Base-by-base conservation (phyloP, 2,113 vertebrate genomes). In the Conger conger region DNA sequence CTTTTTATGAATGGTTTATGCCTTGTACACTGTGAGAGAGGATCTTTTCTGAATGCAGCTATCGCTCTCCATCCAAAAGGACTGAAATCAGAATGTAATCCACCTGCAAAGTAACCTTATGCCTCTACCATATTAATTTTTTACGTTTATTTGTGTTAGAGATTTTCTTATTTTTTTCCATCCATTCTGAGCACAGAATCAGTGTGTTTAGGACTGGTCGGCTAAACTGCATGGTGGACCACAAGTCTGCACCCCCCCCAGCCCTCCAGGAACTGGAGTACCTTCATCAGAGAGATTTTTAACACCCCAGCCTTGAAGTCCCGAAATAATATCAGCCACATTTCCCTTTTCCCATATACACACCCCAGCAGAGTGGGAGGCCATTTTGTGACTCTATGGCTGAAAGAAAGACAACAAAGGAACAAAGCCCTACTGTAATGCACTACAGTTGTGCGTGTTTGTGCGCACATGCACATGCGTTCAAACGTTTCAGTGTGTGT, bases 391-490 rank as follows among this genome's bases (percentile, higher is more conserved):
- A 36, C 57, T 84, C 76, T 33, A 40, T 37, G 63, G 53, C 20
- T 42, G 68, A 86, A 83, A 82, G 45, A 36, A 73, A 9, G 18
- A 82, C 45, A 53, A 36, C 18, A 30, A 37, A 78, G 36, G 33
- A 78, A 45, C 50, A 30, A 82, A 86, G 85, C 81, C 81, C 81
- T 82, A 30, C 82, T 36, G 63, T 54, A 82, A 79, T 42, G 27
- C 45, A 54, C 36, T 40, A 79, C 42, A 38, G 35, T n/a, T 38
- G n/a, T 30, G 40, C n/a, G n/a, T 73, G n/a, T 73, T 1, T 73
- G 27, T 73, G n/a, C 23, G 33, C 23, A 33, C 27, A 13, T 73
- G n/a, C 23, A 27, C 20, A 8, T 63, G 57, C 23, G 57, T 63
- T 63, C 6, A 50, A 13, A 50, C 15, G 45, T 50, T 13, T 50